Evolutionary conservation across 2,888 invertebrate species (phyloP).

Genomic region (Synanthedon tipuliformis): DNA sequence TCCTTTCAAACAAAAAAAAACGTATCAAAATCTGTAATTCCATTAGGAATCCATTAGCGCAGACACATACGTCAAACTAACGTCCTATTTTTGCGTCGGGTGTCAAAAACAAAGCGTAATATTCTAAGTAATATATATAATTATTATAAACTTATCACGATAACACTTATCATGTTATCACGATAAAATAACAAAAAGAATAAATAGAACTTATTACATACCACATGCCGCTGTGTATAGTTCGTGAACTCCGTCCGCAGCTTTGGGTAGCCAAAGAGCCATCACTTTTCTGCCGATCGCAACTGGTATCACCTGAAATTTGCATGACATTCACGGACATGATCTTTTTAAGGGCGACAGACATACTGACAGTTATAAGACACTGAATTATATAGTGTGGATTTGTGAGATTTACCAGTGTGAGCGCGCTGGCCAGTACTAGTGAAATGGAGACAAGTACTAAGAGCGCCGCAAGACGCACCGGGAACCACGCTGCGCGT

Average conservation of each 20-base stretch:
- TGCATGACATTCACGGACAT: no score
- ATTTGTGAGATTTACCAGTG: conserved; percentile 63
- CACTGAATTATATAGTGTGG: no score
- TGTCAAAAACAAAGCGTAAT: background rate
- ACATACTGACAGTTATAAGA: no score
- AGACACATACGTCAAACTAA: no score
- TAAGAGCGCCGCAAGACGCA: conserved; percentile 75
- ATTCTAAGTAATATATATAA: background rate
- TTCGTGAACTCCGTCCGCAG: conserved; percentile 85
- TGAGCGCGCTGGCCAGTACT: conserved; percentile 84
- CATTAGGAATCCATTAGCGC: no score
- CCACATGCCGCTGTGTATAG: conserved; percentile 94
- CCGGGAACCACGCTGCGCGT: conserved; percentile 84
- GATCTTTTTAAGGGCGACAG: no score
- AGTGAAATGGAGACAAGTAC: conserved; percentile 85
- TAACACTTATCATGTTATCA: no score
- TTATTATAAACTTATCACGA: no score
- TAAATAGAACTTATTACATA: conserved; percentile 65
- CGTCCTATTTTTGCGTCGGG: no score
- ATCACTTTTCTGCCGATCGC: conserved; percentile 90
- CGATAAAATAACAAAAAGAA: no score
- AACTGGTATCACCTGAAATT: conserved; percentile 80
- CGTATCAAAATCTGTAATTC: no score
- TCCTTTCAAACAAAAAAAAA: no score
- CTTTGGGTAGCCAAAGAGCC: conserved; percentile 81